These are phyloP conservation scores for Neotragus pygmaeus DNA, from an alignment of 2,113 vertebrate genomes.

Conservation along the genomic window DNA sequence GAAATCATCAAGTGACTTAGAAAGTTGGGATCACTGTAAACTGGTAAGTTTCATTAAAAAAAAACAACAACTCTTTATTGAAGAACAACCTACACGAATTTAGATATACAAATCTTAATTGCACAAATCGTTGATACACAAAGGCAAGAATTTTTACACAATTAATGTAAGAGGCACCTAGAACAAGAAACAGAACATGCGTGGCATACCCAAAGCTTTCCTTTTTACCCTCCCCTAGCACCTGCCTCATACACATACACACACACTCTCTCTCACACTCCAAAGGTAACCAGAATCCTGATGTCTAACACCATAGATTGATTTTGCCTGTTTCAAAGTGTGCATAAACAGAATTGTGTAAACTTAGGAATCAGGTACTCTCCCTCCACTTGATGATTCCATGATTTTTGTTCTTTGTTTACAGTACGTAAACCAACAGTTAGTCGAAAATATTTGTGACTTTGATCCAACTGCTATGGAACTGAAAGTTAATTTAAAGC, in stretches of 20 bases:
- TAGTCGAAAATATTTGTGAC: slow-evolving; percentile 76
- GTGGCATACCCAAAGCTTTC: background rate
- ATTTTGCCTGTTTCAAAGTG: background rate
- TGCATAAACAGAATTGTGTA: background rate
- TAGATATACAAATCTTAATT: background rate
- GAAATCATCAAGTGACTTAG: slow-evolving; percentile 56
- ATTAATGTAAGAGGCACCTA: background rate
- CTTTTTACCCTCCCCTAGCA: background rate
- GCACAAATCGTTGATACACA: background rate
- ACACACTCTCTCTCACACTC: background rate
- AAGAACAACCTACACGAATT: background rate
- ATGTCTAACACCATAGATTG: background rate
- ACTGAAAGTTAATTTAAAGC: slow-evolving; percentile 61
- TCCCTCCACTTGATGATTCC: background rate
- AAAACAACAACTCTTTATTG: background rate
- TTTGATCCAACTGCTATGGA: slow-evolving; percentile 81
- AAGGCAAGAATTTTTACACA: background rate
- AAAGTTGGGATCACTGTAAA: slow-evolving; percentile 78
- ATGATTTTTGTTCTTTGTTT: slow-evolving; percentile 54
- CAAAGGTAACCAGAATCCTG: background rate
- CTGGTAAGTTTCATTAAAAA: slow-evolving; percentile 67
- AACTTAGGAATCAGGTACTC: background rate
- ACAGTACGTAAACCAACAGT: slow-evolving; percentile 79
- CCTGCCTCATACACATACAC: fast-evolving
- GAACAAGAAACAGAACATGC: background rate